These are phyloP conservation scores for Platorchestia sp. DNA, from an alignment of 1,140 invertebrate species.

Conservation along the genomic window DNA sequence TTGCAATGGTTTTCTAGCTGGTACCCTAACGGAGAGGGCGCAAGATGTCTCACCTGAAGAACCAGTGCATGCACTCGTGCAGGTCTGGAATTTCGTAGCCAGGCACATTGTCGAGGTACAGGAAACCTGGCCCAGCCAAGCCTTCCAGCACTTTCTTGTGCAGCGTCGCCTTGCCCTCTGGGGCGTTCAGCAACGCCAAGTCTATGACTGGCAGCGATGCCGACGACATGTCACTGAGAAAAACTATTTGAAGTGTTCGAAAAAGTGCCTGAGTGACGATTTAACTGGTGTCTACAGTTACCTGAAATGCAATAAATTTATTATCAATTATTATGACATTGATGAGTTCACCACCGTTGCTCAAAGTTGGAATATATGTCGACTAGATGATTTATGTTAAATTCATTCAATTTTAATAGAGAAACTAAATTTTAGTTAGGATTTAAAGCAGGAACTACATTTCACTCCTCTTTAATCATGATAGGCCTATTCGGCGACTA, in stretches of 20 bases:
- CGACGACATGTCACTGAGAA: neutral
- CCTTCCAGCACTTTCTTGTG: neutral
- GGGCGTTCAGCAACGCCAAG: neutral
- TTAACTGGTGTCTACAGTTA: neutral
- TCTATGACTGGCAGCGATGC: constrained; percentile 1
- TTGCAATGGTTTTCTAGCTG: too few relatives aligned
- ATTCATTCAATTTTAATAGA: too few relatives aligned
- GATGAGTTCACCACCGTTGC: neutral
- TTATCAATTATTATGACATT: neutral
- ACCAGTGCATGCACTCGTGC: constrained; percentile 4
- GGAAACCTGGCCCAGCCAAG: neutral
- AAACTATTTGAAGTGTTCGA: neutral
- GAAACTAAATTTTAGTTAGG: too few relatives aligned
- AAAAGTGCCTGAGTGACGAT: neutral
- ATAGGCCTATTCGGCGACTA: too few relatives aligned
- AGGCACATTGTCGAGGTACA: constrained; percentile 9
- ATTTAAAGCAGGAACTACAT: too few relatives aligned
- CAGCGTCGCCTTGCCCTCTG: neutral
- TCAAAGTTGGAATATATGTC: too few relatives aligned
- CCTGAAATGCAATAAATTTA: neutral
- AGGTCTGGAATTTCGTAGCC: neutral
- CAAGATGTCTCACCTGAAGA: neutral
- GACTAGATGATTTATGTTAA: too few relatives aligned
- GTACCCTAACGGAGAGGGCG: neutral
- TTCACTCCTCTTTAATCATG: too few relatives aligned